A percentile compares a stretch with the other conserved stretches of the same genome.
Evolutionary conservation across 2,888 invertebrate genomes (phyloP).

Genomic region (Uloborus plumipes): DNA sequence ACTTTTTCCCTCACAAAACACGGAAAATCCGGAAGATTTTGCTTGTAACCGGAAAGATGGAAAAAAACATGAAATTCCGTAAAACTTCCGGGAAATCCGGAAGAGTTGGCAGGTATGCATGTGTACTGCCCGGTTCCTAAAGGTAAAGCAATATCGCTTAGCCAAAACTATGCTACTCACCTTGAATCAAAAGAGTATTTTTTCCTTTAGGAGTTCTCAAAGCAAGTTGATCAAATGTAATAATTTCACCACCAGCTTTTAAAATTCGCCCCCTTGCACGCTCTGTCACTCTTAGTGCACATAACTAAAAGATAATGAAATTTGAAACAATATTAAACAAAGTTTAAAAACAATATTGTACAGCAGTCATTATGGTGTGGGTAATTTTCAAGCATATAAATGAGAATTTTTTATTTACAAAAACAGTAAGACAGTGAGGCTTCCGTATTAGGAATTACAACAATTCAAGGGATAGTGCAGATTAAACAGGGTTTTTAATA

Average conservation of each 20-base stretch:
- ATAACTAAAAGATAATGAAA: conserved; percentile 75
- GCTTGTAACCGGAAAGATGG: no score
- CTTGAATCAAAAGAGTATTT: conserved; percentile 94
- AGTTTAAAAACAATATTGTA: not conserved
- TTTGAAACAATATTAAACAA: not conserved
- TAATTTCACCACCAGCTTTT: conserved; percentile 94
- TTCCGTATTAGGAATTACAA: no score
- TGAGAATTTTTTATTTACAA: no score
- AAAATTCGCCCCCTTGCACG: conserved; percentile 95
- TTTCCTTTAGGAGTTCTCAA: conserved; percentile 92
- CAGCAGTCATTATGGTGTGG: not conserved
- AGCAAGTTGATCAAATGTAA: conserved; percentile 98
- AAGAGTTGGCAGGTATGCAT: no score
- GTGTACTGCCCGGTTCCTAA: no score
- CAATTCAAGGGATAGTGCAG: no score
- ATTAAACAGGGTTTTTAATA: no score
- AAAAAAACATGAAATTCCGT: no score
- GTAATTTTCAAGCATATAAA: not conserved
- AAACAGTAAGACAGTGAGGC: no score
- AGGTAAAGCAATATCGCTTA: not conserved
- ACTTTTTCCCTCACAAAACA: no score
- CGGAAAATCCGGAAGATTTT: no score
- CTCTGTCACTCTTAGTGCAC: conserved; percentile 93
- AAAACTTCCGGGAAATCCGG: no score
- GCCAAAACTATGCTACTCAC: conserved; percentile 68